Base-by-base conservation (phyloP, 1,140 invertebrate genomes). In the Cyclargus thomasi region DNA sequence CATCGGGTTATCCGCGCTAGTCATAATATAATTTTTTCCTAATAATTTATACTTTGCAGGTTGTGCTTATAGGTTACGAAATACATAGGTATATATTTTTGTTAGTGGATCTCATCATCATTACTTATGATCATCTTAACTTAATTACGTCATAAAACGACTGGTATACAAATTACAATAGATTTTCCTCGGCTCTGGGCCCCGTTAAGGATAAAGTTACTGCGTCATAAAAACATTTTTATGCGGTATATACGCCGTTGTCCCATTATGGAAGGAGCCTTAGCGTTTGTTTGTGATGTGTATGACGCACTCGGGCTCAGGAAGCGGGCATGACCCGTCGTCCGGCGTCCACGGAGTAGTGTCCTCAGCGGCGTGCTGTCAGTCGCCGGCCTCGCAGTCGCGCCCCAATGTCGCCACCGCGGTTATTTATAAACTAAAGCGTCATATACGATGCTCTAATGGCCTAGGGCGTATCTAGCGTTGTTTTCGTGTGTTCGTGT, bases 341-440 rank as follows among this genome's bases (percentile, higher is more conserved):
- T 79, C 82, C 79, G 82, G 76, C 76, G 76, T 77, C 70, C 78
- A 79, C 77, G 74, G 69, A 67, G 64, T 77, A 70, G 64, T 76
- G 77, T 72, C 75, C 68, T 77, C 68, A 63, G 63, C 65, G 22
- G 68, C 59, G 68, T 70, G 63, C 63, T 71, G 71, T 75, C 75
- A 77, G 71, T 74, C 66, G 66, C 70, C 75, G 77, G 75, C 76
- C 77, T 79, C 77, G 74, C 73, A 29, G 29, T 29, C 78, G 83
- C 82, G 85, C 83, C 85, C 83, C 81, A 74, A 73, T 80, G 82
- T 82, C 83, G 85, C 82, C 83, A 81, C 75, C 71, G 70, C 67
- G 76, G 79, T 64, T 86, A 85, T 86, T 82, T 80, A 83, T 87
- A 87, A 84, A 85, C 82, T 76, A 72, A 69, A 74, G 74, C 83